phyloP scores from a whole-genome alignment of 2,113 vertebrate genomes.

The Mesocricetus auratus region DNA sequence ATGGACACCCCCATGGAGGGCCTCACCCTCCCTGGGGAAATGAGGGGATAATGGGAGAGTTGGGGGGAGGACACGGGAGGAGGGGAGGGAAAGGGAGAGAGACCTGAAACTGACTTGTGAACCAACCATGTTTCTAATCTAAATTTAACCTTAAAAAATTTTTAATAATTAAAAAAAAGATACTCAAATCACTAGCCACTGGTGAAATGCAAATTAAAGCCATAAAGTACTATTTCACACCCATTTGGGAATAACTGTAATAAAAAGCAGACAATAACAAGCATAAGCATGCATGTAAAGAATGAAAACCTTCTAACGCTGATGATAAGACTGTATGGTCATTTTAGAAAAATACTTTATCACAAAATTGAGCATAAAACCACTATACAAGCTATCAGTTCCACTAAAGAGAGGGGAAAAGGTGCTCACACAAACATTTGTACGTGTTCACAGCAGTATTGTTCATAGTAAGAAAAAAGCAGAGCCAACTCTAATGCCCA shows the following conservation, averaged over 20 bases:
- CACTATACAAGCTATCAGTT: conserved; percentile 36
- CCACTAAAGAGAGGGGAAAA: conserved; percentile 4
- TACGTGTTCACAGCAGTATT: background rate
- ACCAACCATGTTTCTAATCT: too few species aligned
- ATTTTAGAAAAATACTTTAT: conserved; percentile 37
- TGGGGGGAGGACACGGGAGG: too few species aligned
- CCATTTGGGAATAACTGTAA: conserved; percentile 24
- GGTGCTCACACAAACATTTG: background rate
- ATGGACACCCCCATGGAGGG: too few species aligned
- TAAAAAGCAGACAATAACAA: conserved; percentile 28
- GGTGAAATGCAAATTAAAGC: conserved; percentile 46
- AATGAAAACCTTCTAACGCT: background rate
- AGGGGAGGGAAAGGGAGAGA: too few species aligned
- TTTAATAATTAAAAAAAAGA: too few species aligned
- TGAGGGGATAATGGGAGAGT: too few species aligned
- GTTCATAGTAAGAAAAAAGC: background rate
- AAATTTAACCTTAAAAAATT: too few species aligned
- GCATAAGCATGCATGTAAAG: background rate
- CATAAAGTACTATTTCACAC: background rate
- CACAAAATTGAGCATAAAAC: conserved; percentile 36
- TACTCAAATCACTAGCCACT: conserved; percentile 4
- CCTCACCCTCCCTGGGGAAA: too few species aligned
- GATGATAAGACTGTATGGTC: background rate
- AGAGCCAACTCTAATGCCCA: background rate
- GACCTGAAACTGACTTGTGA: too few species aligned